phyloP scores from a whole-genome alignment of 2,888 invertebrate species.

The Drosophila tanythrix region DNA sequence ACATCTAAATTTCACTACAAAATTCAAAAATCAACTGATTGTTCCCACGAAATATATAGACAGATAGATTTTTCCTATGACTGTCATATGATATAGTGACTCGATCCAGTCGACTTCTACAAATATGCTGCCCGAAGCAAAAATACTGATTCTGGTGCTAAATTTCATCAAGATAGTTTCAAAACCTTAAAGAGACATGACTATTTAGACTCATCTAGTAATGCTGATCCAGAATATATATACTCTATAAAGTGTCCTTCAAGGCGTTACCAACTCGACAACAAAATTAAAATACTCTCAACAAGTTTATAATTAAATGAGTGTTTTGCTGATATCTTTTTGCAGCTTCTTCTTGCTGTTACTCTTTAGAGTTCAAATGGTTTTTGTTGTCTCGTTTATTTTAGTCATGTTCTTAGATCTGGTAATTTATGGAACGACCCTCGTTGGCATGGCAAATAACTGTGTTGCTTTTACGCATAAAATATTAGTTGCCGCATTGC shows the following conservation, averaged over 20 bases:
- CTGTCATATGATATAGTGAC: neutral
- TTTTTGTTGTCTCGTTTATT: neutral
- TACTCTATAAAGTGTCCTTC: accelerated
- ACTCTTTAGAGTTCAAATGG: neutral
- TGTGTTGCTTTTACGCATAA: conserved; percentile 74
- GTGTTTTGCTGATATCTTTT: neutral
- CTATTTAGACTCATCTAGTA: neutral
- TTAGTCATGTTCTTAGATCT: neutral
- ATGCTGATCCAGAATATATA: neutral
- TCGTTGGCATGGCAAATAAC: conserved; percentile 31
- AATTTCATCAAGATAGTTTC: neutral
- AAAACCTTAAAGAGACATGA: neutral
- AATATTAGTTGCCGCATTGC: conserved; percentile 78
- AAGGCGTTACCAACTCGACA: neutral
- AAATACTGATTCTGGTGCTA: neutral
- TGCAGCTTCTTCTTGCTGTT: neutral
- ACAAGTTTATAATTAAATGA: neutral
- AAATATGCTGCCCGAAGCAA: neutral
- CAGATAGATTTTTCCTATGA: neutral
- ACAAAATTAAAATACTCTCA: neutral
- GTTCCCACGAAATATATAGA: neutral
- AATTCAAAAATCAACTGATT: neutral
- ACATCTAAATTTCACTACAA: neutral
- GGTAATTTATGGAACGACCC: conserved; percentile 30
- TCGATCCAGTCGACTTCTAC: neutral